These are phyloP conservation scores for Menidia menidia DNA, from an alignment of 2,797 vertebrate genomes.

Conservation along the genomic window DNA sequence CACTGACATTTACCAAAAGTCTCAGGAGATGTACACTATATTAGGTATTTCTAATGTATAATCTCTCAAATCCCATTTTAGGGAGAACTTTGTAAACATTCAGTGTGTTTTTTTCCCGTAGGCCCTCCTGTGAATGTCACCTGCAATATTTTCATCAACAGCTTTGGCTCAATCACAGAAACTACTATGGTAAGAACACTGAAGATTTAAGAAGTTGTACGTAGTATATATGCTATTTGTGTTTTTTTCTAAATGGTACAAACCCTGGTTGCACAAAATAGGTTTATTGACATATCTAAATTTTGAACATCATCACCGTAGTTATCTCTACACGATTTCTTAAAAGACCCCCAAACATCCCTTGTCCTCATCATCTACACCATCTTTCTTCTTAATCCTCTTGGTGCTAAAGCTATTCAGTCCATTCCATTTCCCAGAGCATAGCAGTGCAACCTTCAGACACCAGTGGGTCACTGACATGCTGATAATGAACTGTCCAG, in stretches of 20 bases:
- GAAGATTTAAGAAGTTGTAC: constrained; percentile 4
- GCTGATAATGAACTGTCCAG: constrained; percentile 83
- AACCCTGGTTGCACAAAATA: background rate
- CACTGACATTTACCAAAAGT: constrained; percentile 18
- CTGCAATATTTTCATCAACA: constrained; percentile 98
- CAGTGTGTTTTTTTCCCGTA: constrained; percentile 65
- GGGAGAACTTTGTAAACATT: constrained; percentile 24
- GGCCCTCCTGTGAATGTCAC: constrained; percentile 94
- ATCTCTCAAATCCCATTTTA: constrained; percentile 26
- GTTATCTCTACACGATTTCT: background rate
- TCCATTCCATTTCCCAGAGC: constrained; percentile 70
- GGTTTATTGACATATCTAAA: background rate
- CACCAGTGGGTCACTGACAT: constrained; percentile 77
- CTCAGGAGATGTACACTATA: constrained; percentile 10
- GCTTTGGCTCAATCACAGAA: constrained; percentile 94
- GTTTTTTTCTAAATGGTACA: background rate
- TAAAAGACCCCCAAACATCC: background rate
- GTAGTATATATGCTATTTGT: background rate
- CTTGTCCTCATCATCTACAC: constrained; percentile 3
- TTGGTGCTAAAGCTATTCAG: constrained; percentile 43
- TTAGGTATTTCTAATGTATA: constrained; percentile 15
- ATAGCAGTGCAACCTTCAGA: constrained; percentile 77
- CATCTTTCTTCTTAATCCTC: constrained; percentile 46
- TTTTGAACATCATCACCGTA: background rate
- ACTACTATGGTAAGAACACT: constrained; percentile 91